phyloP scores from a whole-genome alignment of 2,888 invertebrate species.

The Venusia cambrica region DNA sequence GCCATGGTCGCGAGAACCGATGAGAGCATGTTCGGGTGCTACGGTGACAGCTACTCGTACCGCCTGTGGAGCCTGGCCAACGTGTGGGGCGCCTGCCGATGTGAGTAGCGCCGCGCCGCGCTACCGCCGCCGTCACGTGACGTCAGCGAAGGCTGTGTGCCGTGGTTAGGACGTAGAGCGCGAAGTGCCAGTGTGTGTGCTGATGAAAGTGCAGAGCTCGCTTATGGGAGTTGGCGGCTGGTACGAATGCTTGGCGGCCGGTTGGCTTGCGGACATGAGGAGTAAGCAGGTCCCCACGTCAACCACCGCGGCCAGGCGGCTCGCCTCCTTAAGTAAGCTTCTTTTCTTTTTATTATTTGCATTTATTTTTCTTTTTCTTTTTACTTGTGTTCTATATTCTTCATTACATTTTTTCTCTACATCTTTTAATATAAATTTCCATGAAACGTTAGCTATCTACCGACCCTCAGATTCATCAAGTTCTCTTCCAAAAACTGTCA shows the following conservation, averaged over 20 bases:
- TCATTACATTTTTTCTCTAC: slow-evolving; percentile 28
- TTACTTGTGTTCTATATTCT: slow-evolving; percentile 30
- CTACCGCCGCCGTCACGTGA: slow-evolving; percentile 46
- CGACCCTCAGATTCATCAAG: too few species aligned
- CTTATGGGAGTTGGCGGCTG: slow-evolving; percentile 78
- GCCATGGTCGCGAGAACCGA: slow-evolving; percentile 91
- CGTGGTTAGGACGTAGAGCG: slow-evolving; percentile 53
- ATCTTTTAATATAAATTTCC: slow-evolving; percentile 11
- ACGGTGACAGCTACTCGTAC: slow-evolving; percentile 88
- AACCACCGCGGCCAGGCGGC: slow-evolving; percentile 78
- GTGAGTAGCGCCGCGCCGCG: slow-evolving; percentile 79
- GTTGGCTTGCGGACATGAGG: slow-evolving; percentile 78
- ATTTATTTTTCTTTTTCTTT: slow-evolving; percentile 39
- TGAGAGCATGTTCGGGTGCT: slow-evolving; percentile 88
- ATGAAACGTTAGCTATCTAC: too few species aligned
- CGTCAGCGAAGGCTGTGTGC: slow-evolving; percentile 62
- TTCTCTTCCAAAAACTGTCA: slow-evolving; percentile 3
- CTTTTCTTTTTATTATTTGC: slow-evolving; percentile 75
- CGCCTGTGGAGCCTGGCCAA: slow-evolving; percentile 89
- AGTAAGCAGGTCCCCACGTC: slow-evolving; percentile 79
- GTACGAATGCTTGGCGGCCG: slow-evolving; percentile 75
- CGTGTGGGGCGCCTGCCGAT: slow-evolving; percentile 88
- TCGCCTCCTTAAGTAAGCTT: slow-evolving; percentile 79
- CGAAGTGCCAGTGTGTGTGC: slow-evolving; percentile 59
- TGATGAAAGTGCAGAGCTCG: slow-evolving; percentile 76